Evolutionary conservation across 2,113 vertebrate species (phyloP).

Genomic region (Rostratula benghalensis): DNA sequence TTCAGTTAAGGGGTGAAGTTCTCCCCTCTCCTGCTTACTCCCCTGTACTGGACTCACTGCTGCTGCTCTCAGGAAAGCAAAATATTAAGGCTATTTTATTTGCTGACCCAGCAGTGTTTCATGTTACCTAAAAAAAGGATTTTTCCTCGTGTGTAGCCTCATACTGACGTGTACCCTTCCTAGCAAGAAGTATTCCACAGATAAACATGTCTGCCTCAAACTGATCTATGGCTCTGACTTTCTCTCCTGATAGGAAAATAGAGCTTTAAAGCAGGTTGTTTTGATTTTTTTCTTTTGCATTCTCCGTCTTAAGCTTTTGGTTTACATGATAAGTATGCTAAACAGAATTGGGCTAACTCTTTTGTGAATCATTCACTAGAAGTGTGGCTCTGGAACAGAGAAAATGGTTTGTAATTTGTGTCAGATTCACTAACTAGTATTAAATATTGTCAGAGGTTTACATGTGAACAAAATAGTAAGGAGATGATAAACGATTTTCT

Average conservation of each 20-base stretch:
- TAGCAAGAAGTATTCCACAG: neutral
- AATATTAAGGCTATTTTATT: neutral
- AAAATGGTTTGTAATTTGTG: neutral
- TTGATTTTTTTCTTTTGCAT: neutral
- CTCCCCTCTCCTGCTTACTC: neutral
- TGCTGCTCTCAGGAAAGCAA: neutral
- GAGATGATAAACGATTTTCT: neutral
- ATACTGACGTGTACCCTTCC: neutral
- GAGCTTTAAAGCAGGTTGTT: neutral
- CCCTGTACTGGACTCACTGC: neutral
- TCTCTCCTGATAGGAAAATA: neutral
- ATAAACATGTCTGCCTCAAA: neutral
- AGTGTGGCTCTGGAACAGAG: neutral
- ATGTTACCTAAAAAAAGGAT: constrained; percentile 11
- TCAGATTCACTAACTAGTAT: neutral
- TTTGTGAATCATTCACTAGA: neutral
- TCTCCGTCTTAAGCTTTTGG: neutral
- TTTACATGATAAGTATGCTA: neutral
- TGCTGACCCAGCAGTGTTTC: neutral
- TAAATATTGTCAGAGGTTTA: neutral
- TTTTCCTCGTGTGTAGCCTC: neutral
- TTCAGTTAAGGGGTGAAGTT: neutral
- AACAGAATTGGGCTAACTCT: neutral
- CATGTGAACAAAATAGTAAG: neutral
- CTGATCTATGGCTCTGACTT: neutral